Base-by-base conservation (phyloP, 2,797 vertebrate species). In the Protonibea diacanthus region DNA sequence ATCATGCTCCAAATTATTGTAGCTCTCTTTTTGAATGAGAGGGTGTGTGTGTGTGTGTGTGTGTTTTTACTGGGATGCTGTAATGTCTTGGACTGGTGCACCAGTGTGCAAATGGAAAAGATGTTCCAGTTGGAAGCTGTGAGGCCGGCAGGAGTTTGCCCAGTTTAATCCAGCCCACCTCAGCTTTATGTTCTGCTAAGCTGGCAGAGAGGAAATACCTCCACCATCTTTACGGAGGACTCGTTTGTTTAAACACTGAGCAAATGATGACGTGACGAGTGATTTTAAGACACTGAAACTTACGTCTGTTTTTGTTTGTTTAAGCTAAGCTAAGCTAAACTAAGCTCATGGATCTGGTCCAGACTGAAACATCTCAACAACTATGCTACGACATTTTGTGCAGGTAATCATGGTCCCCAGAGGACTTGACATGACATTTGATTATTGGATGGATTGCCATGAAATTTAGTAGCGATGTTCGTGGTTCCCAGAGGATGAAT, bases 31-130 rank as follows among this genome's bases (percentile, higher is more conserved):
- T 38, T 23, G 72, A 20, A 23, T 52, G 44, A 13, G 13, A 17
- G 60, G 47, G 25, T 33, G 42, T 58, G 62, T 25, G 42, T 40
- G 45, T 61, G 40, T 45, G 45, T 61, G 56, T 40, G 25, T 44
- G 60, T 27, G 66, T 56, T 73, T 73, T 59, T 59, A 57, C 71
- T 83, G 71, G 81, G 81, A 85, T 83, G 77, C 76, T 79, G 83
- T 81, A 78, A 84, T 85, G 82, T 88, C 78, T 88, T 77, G 89
- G 79, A 86, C 17, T 60, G 11, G 44, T 21, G 48, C 44, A 17
- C 76, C 63, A 80, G 76, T 69, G 82, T 80, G 77, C 78, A 53
- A 86, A 89, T 89, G 86, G 82, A 88, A 90, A 87, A 79, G 76
- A 80, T 76, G 75, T 83, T 78, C 76, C 67, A 78, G 71, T 71